phyloP scores from a whole-genome alignment of 2,113 vertebrate species.

The Pitta sordida region DNA sequence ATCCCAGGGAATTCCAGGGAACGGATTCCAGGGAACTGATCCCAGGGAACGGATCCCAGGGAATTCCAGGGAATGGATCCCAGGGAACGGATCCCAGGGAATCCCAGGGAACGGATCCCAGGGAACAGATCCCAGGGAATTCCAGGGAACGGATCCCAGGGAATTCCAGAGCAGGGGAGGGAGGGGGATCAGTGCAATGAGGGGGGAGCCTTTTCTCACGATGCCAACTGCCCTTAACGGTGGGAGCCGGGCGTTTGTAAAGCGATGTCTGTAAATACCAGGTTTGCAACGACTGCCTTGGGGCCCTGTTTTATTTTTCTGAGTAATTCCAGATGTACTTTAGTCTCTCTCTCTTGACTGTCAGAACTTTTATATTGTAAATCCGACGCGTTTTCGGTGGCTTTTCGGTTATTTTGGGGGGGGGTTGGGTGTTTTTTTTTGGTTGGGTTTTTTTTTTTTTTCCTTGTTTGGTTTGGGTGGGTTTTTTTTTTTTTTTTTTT shows the following conservation, averaged over 20 bases:
- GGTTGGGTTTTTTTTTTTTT: background rate
- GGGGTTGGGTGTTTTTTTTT: background rate
- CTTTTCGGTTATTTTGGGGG: constrained; percentile 24
- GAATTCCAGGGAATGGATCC: too few relatives aligned
- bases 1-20: too few relatives aligned
- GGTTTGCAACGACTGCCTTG: constrained; percentile 33
- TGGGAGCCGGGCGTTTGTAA: constrained; percentile 20
- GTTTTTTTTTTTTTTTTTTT: background rate
- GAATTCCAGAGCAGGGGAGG: too few relatives aligned
- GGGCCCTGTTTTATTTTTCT: constrained; percentile 38
- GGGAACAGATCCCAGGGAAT: too few relatives aligned
- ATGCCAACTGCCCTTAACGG: constrained; percentile 40
- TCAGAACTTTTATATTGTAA: constrained; percentile 58
- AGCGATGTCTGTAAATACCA: constrained; percentile 6
- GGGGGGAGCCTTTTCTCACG: background rate
- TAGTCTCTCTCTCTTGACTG: constrained; percentile 51
- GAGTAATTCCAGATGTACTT: constrained; percentile 52
- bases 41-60: too few relatives aligned
- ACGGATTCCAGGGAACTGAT: too few relatives aligned
- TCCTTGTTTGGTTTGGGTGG: background rate
- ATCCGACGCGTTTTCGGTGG: constrained; percentile 63
- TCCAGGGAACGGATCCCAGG: too few relatives aligned
- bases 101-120: too few relatives aligned
- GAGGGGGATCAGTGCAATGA: background rate
- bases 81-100: too few relatives aligned